Conservation (phyloP, 2,113 vertebrate species). For the Neolamprologus variostigma region DNA sequence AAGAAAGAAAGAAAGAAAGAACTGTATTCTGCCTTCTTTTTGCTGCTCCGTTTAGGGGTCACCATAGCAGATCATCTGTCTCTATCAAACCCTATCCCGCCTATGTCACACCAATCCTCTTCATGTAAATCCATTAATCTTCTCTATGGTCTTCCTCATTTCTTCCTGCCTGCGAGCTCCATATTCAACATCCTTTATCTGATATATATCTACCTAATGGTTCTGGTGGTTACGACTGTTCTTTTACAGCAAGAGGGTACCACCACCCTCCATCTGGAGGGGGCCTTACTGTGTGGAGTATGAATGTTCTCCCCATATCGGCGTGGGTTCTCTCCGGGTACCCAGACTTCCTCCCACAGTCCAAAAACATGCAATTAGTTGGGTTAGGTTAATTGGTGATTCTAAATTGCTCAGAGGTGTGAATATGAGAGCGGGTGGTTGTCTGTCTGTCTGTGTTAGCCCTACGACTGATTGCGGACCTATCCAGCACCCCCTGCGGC, state of each 20-base stretch:
- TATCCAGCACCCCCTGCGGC: not conserved
- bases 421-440: not conserved
- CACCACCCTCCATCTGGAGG: not conserved
- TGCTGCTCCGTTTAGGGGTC: not conserved
- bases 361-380: not conserved
- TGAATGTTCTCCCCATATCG: not conserved
- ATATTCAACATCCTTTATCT: not conserved
- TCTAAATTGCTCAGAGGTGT: not conserved
- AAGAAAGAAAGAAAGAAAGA: not conserved
- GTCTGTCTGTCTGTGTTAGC: not conserved
- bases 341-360: not conserved
- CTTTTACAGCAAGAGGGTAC: fast-evolving
- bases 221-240: not conserved
- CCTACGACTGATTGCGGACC: not conserved
- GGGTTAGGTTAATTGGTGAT: not conserved
- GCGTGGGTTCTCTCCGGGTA: not conserved
- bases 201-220: not conserved
- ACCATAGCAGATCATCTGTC: not conserved
- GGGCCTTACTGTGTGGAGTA: not conserved
- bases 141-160: not conserved
- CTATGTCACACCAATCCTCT: not conserved
- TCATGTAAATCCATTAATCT: not conserved
- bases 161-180: fast-evolving
- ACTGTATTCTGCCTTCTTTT: not conserved
- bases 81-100: not conserved